phyloP scores from a whole-genome alignment of 2,888 invertebrate species.

The Xestia sexstrigata region DNA sequence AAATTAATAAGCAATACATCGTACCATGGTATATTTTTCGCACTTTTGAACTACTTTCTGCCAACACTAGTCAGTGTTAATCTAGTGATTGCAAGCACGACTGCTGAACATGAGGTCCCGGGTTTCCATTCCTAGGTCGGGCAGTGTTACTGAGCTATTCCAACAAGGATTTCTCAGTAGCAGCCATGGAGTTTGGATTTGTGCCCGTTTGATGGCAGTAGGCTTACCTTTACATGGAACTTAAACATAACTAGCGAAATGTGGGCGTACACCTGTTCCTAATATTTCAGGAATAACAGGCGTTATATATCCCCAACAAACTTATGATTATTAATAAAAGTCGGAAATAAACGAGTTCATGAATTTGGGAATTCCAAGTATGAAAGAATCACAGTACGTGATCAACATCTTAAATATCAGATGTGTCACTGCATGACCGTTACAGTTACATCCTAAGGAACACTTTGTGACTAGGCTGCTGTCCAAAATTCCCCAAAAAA shows the following conservation, averaged over 20 bases:
- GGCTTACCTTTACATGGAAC: neutral
- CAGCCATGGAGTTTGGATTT: neutral
- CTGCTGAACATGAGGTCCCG: neutral
- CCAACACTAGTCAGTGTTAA: neutral
- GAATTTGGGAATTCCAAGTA: neutral
- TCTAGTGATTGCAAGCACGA: neutral
- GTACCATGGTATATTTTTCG: slow-evolving; percentile 3
- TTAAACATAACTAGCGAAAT: neutral
- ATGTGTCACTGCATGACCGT: slow-evolving; percentile 41
- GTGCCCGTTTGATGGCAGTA: neutral
- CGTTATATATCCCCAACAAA: neutral
- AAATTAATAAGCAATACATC: slow-evolving; percentile 21
- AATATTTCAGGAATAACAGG: neutral
- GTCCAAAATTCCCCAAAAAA: slow-evolving; percentile 52
- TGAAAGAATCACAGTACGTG: slow-evolving; percentile 8
- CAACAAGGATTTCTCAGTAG: neutral
- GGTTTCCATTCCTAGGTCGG: neutral
- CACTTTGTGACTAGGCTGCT: slow-evolving; percentile 19
- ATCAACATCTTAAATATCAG: slow-evolving; percentile 31
- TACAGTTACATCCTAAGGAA: slow-evolving; percentile 18
- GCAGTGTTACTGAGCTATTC: neutral
- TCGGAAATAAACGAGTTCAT: neutral
- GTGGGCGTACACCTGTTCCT: no score
- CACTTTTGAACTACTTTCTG: slow-evolving; percentile 14
- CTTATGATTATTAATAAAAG: neutral